These are phyloP conservation scores for Eupithecia subfuscata DNA, from an alignment of 2,888 invertebrate genomes.

Conservation along the genomic window DNA sequence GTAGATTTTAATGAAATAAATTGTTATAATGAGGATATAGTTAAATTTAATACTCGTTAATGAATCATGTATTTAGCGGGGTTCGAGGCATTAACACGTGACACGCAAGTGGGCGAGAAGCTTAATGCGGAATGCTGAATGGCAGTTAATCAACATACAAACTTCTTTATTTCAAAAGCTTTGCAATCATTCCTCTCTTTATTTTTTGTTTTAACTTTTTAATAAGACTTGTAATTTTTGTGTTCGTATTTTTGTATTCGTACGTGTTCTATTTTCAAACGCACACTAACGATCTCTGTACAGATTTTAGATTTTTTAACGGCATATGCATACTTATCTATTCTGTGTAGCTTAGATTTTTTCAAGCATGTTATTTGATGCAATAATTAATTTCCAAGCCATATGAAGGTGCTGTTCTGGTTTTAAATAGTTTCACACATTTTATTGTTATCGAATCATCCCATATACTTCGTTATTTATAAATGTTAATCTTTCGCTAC, in stretches of 20 bases:
- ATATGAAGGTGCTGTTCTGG: slow-evolving; percentile 70
- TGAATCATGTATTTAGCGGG: slow-evolving; percentile 67
- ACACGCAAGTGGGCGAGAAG: slow-evolving; percentile 45
- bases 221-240: slow-evolving; percentile 39
- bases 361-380: slow-evolving; percentile 41
- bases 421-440: slow-evolving; percentile 67
- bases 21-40: slow-evolving; percentile 80
- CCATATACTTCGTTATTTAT: slow-evolving; percentile 43
- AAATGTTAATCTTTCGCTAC: not conserved
- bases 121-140: slow-evolving; percentile 27
- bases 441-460: slow-evolving; percentile 45
- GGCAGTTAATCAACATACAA: slow-evolving; percentile 35
- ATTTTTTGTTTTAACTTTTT: slow-evolving; percentile 43
- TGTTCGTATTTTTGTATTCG: too few species aligned
- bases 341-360: slow-evolving; percentile 46
- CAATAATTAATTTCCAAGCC: slow-evolving; percentile 45
- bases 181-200: slow-evolving; percentile 53
- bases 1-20: slow-evolving; percentile 72
- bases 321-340: slow-evolving; percentile 53
- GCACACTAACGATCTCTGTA: slow-evolving; percentile 68
- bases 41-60: slow-evolving; percentile 81
- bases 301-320: slow-evolving; percentile 42
- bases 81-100: slow-evolving; percentile 47
- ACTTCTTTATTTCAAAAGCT: slow-evolving; percentile 40
- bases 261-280: slow-evolving; percentile 52